These are phyloP conservation scores for Zoanthus gigantus DNA, from an alignment of 92 coral and sea anemone species.

Conservation along the genomic window DNA sequence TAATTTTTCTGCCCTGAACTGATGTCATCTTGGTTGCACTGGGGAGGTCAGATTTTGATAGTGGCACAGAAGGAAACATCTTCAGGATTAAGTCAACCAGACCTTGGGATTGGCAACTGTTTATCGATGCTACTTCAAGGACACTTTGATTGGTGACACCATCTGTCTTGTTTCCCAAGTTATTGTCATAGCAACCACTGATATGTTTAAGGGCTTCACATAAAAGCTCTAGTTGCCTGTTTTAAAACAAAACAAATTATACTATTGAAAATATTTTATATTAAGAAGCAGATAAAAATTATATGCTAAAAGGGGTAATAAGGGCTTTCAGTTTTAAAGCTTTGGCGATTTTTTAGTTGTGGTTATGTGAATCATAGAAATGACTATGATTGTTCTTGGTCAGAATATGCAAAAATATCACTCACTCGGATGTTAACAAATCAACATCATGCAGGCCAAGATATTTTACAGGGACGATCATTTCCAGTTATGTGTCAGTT, in stretches of 20 bases:
- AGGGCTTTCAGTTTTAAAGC: too few relatives aligned
- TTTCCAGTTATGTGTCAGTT: too few relatives aligned
- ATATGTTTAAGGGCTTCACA: slow-evolving; percentile 28
- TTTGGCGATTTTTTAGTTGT: too few relatives aligned
- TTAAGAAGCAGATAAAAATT: too few relatives aligned
- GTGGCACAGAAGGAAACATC: slow-evolving; percentile 64
- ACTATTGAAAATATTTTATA: too few relatives aligned
- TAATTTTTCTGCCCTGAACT: slow-evolving; percentile 59
- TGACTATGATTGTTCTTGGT: too few relatives aligned
- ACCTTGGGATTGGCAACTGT: slow-evolving; percentile 79
- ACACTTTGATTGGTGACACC: slow-evolving; percentile 76
- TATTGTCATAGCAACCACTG: slow-evolving; percentile 43
- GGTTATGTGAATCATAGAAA: too few relatives aligned
- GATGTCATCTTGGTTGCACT: slow-evolving; percentile 51
- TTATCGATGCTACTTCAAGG: slow-evolving; percentile 83
- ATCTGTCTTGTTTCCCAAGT: slow-evolving; percentile 14
- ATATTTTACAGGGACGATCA: too few relatives aligned
- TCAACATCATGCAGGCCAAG: too few relatives aligned
- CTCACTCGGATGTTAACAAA: too few relatives aligned
- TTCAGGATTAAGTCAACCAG: slow-evolving; percentile 48
- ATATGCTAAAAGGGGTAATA: too few relatives aligned
- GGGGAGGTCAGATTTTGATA: slow-evolving; percentile 61
- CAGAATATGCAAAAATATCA: too few relatives aligned
- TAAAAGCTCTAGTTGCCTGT: slow-evolving; percentile 17
- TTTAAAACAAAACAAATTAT: not conserved